Evolutionary conservation across 37 sponge, comb jelly and placozoan species (phyloP), one percentile per base, ranked within the genome.

Genomic region (Halisarca cf. caerulea): DNA sequence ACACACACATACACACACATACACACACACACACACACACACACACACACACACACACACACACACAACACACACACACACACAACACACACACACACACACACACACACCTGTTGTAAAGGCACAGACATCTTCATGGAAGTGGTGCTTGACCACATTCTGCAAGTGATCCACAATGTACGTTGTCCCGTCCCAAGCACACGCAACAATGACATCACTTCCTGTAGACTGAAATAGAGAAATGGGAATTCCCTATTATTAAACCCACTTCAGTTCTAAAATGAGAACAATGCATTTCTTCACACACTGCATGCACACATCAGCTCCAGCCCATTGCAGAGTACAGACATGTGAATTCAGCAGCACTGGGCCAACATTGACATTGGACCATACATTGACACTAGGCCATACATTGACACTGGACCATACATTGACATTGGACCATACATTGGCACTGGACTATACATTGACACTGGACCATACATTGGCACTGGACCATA

Each of bases 171-270:
- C 92, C 28, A 91, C 70, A 62, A 94, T 80, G 61, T 94, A 94
- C 0, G 95, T 94, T 39, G 57, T 71, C 21, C 95, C 95, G 81
- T 94, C 92, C 92, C 92, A 94, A 1, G 95, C 89, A 87, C 92
- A 89, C 62, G 41, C 90, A 20, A 94, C 86, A 11, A 94, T 83
- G 75, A 85, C 89, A 82, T 94, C 95, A 30, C 41, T 39, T 54
- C 94, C 94, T 83, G 44, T 82, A 17, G 66, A 81, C 94, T 94
- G 80, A 43, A 43, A 59, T 25, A 37, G 1, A 57, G 2, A 57
- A 0, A 73, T 32, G 64, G 64, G 64, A 61, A 61, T 61, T 61
- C n/a, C 64, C 64, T 15, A 28, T 6, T 17, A 54, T 18, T n/a
- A n/a, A n/a, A n/a, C n/a, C n/a, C n/a, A n/a, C n/a, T n/a, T n/a